Evolutionary conservation across 2,888 invertebrate genomes (phyloP).

Genomic region (Frankliniella fusca): DNA sequence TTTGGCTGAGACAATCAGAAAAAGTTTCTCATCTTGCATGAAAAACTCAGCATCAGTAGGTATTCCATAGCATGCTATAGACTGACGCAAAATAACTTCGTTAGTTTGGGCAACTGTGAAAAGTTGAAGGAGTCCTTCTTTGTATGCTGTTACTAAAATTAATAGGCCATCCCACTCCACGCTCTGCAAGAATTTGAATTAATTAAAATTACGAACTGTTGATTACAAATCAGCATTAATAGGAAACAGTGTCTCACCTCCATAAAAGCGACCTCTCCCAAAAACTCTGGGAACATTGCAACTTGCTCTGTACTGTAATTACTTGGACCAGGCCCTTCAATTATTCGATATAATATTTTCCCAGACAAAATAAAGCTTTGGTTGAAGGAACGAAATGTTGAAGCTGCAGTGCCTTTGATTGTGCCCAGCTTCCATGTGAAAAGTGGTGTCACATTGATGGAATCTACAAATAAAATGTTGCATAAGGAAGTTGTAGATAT

Average conservation of each 20-base stretch:
- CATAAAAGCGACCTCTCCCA: constrained; percentile 2
- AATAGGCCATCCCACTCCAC: background rate
- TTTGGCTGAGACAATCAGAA: background rate
- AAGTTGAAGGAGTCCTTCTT: background rate
- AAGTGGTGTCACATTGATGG: background rate
- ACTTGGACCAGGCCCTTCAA: background rate
- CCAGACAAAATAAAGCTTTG: constrained; percentile 8
- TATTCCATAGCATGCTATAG: background rate
- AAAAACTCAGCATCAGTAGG: constrained; percentile 2
- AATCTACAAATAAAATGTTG: background rate
- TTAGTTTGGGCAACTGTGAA: background rate
- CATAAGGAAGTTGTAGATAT: background rate
- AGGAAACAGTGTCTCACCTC: background rate
- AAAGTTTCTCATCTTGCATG: background rate
- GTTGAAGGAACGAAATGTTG: constrained; percentile 4
- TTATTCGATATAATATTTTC: background rate
- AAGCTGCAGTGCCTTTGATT: background rate
- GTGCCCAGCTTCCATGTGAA: background rate
- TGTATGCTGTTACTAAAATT: background rate
- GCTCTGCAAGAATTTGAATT: background rate
- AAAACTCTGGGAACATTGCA: background rate
- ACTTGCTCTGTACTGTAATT: background rate
- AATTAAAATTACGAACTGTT: background rate
- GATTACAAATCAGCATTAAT: too few species aligned
- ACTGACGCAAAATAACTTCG: background rate